Percentiles rank a stretch among this genome's conserved stretches.
Evolutionary conservation across 2,888 invertebrate species (phyloP).

Genomic region (Aromia moschata): DNA sequence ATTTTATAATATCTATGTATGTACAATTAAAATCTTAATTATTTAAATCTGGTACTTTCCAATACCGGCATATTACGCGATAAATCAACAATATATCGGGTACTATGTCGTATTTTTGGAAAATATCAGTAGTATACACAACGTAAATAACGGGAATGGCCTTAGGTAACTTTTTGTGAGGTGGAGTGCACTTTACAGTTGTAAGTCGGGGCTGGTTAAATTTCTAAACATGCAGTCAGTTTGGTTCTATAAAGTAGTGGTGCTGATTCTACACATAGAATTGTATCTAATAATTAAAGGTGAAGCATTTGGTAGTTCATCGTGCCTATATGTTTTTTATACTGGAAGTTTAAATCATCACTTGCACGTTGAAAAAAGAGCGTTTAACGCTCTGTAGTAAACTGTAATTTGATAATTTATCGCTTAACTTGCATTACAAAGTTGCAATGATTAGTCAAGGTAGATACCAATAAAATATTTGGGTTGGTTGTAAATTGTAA

Average conservation of each 20-base stretch:
- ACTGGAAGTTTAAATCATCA: neutral
- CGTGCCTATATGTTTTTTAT: neutral
- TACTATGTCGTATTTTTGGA: constrained; percentile 18
- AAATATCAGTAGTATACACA: constrained; percentile 50
- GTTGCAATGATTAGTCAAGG: no score
- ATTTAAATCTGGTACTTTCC: constrained; percentile 12
- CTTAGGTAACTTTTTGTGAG: constrained; percentile 54
- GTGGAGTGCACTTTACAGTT: constrained; percentile 34
- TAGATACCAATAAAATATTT: no score
- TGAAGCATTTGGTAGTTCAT: neutral
- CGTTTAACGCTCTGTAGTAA: no score
- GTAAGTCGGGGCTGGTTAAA: no score
- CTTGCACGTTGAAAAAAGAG: no score
- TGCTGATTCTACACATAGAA: neutral
- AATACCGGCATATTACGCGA: constrained; percentile 34
- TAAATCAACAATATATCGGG: constrained; percentile 17
- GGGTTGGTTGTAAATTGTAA: no score
- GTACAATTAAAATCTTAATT: no score
- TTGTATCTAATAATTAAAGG: neutral
- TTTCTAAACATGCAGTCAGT: constrained; percentile 18
- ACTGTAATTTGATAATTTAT: no score
- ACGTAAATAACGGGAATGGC: constrained; percentile 57
- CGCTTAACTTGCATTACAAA: no score
- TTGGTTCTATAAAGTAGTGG: neutral
- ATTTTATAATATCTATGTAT: no score